A percentile compares a stretch with the other conserved stretches of the same genome.
These are phyloP conservation scores for Cryptotermes secundus DNA, from an alignment of 1,140 invertebrate species.

Conservation along the genomic window DNA sequence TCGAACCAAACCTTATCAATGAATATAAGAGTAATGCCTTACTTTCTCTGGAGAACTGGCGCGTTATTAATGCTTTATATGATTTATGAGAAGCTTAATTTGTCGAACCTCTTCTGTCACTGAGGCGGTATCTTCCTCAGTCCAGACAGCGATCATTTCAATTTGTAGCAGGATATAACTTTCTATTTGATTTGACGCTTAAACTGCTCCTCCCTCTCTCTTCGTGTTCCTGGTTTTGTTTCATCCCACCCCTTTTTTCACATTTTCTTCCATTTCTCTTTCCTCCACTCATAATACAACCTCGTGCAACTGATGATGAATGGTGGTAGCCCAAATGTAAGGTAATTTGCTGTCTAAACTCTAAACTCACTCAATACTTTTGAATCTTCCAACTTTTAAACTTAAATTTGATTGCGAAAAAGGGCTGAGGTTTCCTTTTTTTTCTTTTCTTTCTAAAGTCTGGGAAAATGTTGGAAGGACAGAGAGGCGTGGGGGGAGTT, in stretches of 20 bases:
- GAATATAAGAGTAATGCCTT: no score
- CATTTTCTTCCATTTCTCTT: slow-evolving; percentile 17
- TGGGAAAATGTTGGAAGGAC: background rate
- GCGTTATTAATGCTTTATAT: no score
- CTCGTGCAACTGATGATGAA: slow-evolving; percentile 13
- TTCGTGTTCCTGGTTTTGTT: background rate
- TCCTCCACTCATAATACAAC: background rate
- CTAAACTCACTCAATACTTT: slow-evolving; percentile 35
- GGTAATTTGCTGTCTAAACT: slow-evolving; percentile 35
- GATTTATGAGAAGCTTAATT: background rate
- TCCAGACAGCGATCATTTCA: background rate
- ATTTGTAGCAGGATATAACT: slow-evolving; percentile 2
- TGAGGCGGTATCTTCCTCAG: background rate
- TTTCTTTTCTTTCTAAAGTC: background rate
- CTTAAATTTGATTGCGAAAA: slow-evolving; percentile 35
- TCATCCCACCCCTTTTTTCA: background rate
- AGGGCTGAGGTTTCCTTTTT: slow-evolving; percentile 21
- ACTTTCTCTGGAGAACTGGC: no score
- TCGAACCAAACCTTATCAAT: no score
- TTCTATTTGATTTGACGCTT: background rate
- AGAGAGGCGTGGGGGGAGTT: background rate
- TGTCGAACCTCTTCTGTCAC: background rate
- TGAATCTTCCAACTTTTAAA: slow-evolving; percentile 34
- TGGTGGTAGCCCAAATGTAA: slow-evolving; percentile 23
- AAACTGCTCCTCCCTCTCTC: background rate